Conservation (phyloP, 2,888 invertebrate species). For the Agelastica alni region DNA sequence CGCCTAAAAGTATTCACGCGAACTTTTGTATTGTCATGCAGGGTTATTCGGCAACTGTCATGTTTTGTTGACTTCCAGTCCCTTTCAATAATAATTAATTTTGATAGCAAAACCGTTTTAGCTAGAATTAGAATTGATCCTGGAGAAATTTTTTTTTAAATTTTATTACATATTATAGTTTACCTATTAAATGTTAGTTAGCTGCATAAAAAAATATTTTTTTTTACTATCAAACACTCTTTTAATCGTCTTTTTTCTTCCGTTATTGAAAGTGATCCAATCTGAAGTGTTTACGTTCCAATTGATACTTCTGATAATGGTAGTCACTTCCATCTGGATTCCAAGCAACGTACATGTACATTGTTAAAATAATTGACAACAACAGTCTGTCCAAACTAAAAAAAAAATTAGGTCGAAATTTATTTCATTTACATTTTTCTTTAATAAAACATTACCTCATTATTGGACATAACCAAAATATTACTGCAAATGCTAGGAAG, state of each 20-base stretch:
- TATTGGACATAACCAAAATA: slow-evolving; percentile 64
- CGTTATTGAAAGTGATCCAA: slow-evolving; percentile 46
- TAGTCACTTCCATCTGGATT: slow-evolving; percentile 63
- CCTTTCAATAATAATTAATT: no score
- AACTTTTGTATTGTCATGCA: no score
- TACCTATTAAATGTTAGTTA: no score
- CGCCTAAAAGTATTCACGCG: no score
- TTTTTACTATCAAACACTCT: no score
- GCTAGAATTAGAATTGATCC: no score
- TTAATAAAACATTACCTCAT: slow-evolving; percentile 58
- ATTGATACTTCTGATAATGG: slow-evolving; percentile 60
- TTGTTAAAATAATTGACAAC: slow-evolving; percentile 59
- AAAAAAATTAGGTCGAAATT: slow-evolving; percentile 29
- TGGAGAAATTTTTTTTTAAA: no score
- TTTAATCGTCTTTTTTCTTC: neutral
- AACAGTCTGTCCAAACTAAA: slow-evolving; percentile 62
- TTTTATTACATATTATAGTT: no score
- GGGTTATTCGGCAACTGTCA: no score
- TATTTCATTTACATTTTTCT: neutral
- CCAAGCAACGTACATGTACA: slow-evolving; percentile 67
- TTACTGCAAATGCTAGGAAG: slow-evolving; percentile 61
- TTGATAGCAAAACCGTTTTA: no score
- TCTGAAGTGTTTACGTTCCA: slow-evolving; percentile 59
- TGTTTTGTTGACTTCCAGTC: no score
- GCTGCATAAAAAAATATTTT: no score